Conservation (phyloP, 37 sponge, comb jelly and placozoan species). For the Haliclona indistincta region DNA sequence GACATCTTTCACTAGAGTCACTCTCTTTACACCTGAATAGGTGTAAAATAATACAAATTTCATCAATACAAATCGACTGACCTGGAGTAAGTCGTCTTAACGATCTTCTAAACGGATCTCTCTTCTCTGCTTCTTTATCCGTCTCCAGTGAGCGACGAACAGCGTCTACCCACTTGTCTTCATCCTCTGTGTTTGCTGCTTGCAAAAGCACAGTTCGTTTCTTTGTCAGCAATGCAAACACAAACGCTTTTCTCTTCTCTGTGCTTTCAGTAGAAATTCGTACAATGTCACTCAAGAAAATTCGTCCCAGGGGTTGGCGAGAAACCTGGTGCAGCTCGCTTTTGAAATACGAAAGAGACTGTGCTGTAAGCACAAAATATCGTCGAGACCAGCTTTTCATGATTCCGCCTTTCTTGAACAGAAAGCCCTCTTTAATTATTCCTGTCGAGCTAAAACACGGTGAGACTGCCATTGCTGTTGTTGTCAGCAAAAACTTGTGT, state of each 20-base stretch:
- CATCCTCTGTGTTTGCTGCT: conserved; percentile 48
- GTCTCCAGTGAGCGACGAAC: conserved; percentile 42
- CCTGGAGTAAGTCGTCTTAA: conserved; percentile 43
- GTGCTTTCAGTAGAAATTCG: conserved; percentile 35
- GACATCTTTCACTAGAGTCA: conserved; percentile 65
- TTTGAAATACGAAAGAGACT: conserved; percentile 67
- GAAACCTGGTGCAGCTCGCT: conserved; percentile 12
- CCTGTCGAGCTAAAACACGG: background rate
- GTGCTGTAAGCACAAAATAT: conserved; percentile 71
- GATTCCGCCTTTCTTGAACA: conserved; percentile 73
- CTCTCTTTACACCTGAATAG: conserved; percentile 63
- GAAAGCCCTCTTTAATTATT: conserved; percentile 72
- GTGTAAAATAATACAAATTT: background rate
- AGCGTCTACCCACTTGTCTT: conserved; percentile 48
- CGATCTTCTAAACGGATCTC: conserved; percentile 56
- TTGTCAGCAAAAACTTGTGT: too few species aligned
- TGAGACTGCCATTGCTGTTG: conserved; percentile 12
- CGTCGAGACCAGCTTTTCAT: conserved; percentile 67
- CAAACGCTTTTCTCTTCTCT: conserved; percentile 42
- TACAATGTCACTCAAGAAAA: conserved; percentile 67
- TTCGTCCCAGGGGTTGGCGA: conserved; percentile 48
- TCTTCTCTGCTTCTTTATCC: conserved; percentile 63
- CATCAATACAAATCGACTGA: background rate
- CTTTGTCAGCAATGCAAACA: conserved; percentile 61
- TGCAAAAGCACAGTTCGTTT: conserved; percentile 50